phyloP scores from a whole-genome alignment of 2,113 vertebrate species.

The Heptranchias perlo region DNA sequence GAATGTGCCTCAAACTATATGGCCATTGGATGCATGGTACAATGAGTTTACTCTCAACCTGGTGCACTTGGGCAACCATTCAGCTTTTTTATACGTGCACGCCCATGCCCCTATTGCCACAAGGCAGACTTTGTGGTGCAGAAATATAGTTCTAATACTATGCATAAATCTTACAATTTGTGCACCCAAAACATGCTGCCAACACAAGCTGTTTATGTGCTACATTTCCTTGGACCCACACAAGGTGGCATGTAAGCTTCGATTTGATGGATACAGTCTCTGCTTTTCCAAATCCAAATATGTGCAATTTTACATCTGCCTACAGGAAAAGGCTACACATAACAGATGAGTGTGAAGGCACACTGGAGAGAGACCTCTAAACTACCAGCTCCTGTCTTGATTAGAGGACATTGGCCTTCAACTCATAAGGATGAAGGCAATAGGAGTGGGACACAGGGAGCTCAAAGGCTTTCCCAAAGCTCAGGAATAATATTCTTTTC shows the following conservation, averaged over 20 bases:
- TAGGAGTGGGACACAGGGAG: background rate
- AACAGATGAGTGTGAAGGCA: background rate
- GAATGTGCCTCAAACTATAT: background rate
- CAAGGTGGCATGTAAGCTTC: background rate
- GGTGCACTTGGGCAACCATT: background rate
- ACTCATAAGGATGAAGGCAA: background rate
- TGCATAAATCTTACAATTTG: background rate
- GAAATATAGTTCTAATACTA: background rate
- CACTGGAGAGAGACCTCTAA: background rate
- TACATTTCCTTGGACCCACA: background rate
- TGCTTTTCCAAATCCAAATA: background rate
- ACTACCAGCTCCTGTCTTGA: background rate
- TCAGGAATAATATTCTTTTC: background rate
- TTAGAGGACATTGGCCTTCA: background rate
- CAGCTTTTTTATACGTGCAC: background rate
- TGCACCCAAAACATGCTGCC: background rate
- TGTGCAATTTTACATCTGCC: background rate
- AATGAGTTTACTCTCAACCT: background rate
- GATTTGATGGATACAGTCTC: background rate
- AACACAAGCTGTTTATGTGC: background rate
- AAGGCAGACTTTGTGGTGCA: background rate
- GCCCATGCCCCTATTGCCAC: background rate
- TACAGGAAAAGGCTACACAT: background rate
- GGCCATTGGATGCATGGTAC: background rate
- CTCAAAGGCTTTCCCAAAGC: background rate